Evolutionary conservation across 30 jellyfish, hydroid and myxozoan species (phyloP).

Genomic region (Pseudorhiza aurosa): DNA sequence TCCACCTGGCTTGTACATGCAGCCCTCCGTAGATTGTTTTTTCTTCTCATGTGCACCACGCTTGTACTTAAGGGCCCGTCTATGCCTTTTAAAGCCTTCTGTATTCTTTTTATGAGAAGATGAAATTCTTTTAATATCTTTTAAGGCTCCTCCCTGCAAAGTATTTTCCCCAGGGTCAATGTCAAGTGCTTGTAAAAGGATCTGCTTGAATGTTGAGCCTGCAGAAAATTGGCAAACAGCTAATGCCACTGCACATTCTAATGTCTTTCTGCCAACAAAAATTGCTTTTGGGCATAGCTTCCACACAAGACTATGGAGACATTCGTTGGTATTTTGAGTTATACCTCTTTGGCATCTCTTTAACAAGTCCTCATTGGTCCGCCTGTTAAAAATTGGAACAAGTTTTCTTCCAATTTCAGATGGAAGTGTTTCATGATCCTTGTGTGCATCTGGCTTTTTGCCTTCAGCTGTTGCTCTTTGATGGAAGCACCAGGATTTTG

Average conservation of each 20-base stretch:
- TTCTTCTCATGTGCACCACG: too few species aligned
- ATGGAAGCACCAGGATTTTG: conserved; percentile 34
- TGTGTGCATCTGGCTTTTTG: conserved; percentile 24
- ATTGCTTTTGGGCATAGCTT: conserved; percentile 29
- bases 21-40: too few species aligned
- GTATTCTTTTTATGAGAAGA: too few species aligned
- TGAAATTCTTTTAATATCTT: too few species aligned
- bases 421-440: conserved; percentile 55
- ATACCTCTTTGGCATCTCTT: conserved; percentile 24
- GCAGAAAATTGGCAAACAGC: conserved; percentile 31
- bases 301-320: conserved; percentile 23
- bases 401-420: conserved; percentile 29
- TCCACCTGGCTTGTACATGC: too few species aligned
- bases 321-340: conserved; percentile 53
- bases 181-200: background rate
- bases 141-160: too few species aligned
- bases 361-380: background rate
- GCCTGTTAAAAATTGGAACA: conserved; percentile 42
- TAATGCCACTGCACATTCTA: conserved; percentile 27
- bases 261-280: conserved; percentile 36
- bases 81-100: too few species aligned
- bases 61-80: too few species aligned
- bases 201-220: conserved; percentile 28
- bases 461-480: conserved; percentile 12
- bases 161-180: conserved; percentile 45